Evolutionary conservation across 2,888 invertebrate genomes (phyloP).

Genomic region (Resseliella maxima): DNA sequence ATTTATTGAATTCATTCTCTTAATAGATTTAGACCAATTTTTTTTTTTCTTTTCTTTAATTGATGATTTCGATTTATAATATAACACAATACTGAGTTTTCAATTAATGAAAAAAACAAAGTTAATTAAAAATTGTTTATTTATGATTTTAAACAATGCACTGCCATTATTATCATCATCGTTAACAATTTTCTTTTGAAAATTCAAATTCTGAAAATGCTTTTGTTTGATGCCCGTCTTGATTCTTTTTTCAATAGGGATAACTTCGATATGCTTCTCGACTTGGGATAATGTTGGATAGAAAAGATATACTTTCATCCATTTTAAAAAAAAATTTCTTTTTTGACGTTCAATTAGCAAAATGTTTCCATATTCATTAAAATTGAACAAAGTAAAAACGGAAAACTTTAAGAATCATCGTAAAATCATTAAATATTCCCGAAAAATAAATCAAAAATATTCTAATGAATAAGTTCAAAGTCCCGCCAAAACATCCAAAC

Average conservation of each 20-base stretch:
- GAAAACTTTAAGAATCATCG: too few species aligned
- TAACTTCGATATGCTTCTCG: not conserved
- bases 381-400: too few species aligned
- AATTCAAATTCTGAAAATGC: not conserved
- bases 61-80: not conserved
- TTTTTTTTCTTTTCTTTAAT: not conserved
- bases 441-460: too few species aligned
- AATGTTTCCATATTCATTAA: too few species aligned
- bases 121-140: not conserved
- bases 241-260: constrained; percentile 9
- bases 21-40: not conserved
- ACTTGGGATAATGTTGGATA: too few species aligned
- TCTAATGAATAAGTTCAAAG: too few species aligned
- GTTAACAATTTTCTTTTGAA: not conserved
- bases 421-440: too few species aligned
- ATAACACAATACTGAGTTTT: not conserved
- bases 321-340: too few species aligned
- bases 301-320: too few species aligned
- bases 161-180: not conserved
- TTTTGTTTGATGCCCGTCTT: not conserved
- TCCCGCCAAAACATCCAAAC: too few species aligned
- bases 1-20: not conserved
- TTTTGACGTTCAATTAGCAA: too few species aligned
- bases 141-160: not conserved
- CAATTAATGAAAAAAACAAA: not conserved